These are phyloP conservation scores for Acrobasis consociella DNA, from an alignment of 2,888 invertebrate species.

Conservation along the genomic window DNA sequence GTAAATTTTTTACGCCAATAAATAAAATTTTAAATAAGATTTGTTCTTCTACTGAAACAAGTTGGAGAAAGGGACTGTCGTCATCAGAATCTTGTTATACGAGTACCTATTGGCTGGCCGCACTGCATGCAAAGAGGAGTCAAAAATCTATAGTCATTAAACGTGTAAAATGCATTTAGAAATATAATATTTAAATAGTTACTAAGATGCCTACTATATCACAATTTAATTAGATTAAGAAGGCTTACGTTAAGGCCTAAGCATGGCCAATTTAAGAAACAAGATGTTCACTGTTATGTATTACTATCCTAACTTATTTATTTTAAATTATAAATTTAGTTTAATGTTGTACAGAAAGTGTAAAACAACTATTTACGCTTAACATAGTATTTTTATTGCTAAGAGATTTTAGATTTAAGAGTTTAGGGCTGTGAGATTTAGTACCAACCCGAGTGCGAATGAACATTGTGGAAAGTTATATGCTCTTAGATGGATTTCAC, in stretches of 20 bases:
- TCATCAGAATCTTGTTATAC: too few species aligned
- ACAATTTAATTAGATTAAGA: not conserved
- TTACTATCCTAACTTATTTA: constrained; percentile 25
- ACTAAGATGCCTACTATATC: not conserved
- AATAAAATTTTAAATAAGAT: too few species aligned
- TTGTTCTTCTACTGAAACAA: too few species aligned
- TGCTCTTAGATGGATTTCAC: constrained; percentile 31
- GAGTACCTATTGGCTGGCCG: not conserved
- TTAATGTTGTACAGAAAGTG: constrained; percentile 19
- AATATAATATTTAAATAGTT: not conserved
- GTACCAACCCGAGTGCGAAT: constrained; percentile 39
- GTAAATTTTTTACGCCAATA: too few species aligned
- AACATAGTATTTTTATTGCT: constrained; percentile 32
- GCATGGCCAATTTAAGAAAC: not conserved
- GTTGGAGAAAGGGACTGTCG: too few species aligned
- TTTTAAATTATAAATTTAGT: constrained; percentile 30
- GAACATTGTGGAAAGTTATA: constrained; percentile 33
- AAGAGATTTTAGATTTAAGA: constrained; percentile 31
- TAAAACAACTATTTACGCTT: constrained; percentile 31
- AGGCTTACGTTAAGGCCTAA: not conserved
- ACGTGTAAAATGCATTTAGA: not conserved
- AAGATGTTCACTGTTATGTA: constrained; percentile 5
- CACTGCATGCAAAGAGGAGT: not conserved
- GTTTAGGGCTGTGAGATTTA: constrained; percentile 58
- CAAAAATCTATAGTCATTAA: not conserved